Evolutionary conservation across 1,140 invertebrate species (phyloP).

Genomic region (Sycobia sp.): DNA sequence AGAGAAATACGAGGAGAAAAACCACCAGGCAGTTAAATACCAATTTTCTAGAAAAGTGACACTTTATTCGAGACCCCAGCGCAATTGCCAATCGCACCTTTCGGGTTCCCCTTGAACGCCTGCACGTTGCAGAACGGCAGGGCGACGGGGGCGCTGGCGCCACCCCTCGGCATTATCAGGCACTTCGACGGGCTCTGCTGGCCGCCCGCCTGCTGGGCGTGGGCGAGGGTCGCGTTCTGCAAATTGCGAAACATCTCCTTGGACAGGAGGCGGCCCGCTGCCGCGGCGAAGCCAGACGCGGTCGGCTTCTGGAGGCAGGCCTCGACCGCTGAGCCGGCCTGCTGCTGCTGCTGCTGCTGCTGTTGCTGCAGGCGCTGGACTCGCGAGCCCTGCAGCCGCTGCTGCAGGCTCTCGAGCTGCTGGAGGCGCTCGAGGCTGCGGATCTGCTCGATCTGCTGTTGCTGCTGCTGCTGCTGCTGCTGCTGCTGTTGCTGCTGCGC

Average conservation of each 20-base stretch:
- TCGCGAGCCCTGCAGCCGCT: background rate
- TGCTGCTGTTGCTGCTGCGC: slow-evolving; percentile 1
- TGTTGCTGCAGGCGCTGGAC: background rate
- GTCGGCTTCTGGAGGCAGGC: background rate
- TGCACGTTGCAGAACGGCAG: slow-evolving; percentile 28
- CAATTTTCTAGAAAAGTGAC: too few species aligned
- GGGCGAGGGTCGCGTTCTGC: background rate
- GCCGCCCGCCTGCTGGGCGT: background rate
- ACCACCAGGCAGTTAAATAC: too few species aligned
- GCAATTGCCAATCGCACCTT: background rate
- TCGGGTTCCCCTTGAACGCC: slow-evolving; percentile 17
- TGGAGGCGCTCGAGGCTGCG: slow-evolving; percentile 16
- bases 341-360: background rate
- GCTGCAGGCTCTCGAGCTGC: background rate
- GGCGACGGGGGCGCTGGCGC: background rate
- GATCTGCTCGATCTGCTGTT: slow-evolving; percentile 7
- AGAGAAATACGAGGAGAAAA: too few species aligned
- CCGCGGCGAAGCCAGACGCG: background rate
- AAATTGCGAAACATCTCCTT: slow-evolving; percentile 10
- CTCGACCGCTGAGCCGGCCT: too few species aligned
- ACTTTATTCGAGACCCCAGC: background rate
- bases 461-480: slow-evolving; percentile 5
- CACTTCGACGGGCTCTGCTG: slow-evolving; percentile 8
- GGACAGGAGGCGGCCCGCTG: slow-evolving; percentile 1
- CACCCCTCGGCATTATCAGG: slow-evolving; percentile 9